Evolutionary conservation across 2,797 vertebrate genomes (phyloP).

Genomic region (Hippoglossus hippoglossus): DNA sequence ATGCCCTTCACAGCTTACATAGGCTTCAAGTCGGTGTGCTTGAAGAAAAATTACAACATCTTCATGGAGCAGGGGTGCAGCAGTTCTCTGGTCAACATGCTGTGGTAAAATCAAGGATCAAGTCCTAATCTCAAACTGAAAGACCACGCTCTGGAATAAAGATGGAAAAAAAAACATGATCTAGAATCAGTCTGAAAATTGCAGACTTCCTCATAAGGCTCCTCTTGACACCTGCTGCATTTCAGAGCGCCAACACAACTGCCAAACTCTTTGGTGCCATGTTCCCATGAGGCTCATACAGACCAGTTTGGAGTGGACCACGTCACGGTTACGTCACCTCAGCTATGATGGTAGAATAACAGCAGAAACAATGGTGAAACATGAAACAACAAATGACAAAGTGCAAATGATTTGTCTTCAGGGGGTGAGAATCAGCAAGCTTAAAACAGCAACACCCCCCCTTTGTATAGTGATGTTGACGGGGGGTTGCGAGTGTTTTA

Average conservation of each 20-base stretch:
- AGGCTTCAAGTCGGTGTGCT: too few relatives aligned
- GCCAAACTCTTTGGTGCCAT: conserved; percentile 45
- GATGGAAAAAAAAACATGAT: not conserved
- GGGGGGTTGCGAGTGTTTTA: conserved; percentile 36
- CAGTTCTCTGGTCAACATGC: too few relatives aligned
- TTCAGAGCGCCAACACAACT: conserved; percentile 33
- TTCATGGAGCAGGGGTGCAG: too few relatives aligned
- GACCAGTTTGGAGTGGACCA: not conserved
- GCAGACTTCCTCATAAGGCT: conserved; percentile 39
- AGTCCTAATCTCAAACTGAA: too few relatives aligned
- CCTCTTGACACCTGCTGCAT: conserved; percentile 43
- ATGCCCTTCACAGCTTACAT: too few relatives aligned
- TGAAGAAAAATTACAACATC: too few relatives aligned
- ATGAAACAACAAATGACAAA: too few relatives aligned
- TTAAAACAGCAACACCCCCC: not conserved
- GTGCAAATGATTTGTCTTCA: too few relatives aligned
- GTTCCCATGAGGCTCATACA: conserved; percentile 47
- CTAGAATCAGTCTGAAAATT: conserved; percentile 20
- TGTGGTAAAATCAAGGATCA: too few relatives aligned
- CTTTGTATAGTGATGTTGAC: conserved; percentile 10
- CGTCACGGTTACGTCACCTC: not conserved
- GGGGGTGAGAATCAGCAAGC: conserved; percentile 24
- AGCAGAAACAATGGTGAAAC: not conserved
- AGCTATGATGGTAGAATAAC: not conserved
- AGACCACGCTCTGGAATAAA: too few relatives aligned